These are phyloP conservation scores for Agriopis aurantiaria DNA, from an alignment of 2,888 invertebrate species.

Conservation along the genomic window DNA sequence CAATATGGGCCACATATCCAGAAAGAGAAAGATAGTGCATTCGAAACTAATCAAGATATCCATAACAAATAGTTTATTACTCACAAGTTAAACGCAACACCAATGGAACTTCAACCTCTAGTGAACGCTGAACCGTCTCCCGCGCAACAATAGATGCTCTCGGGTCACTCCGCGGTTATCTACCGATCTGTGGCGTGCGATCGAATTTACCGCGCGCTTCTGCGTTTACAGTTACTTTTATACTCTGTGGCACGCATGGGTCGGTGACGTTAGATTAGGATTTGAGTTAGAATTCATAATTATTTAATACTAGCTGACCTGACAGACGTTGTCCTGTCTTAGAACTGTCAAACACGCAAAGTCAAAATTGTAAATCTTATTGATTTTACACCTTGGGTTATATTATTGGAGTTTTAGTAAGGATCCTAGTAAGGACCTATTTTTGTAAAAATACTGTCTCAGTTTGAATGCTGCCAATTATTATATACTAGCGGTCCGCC, in stretches of 20 bases:
- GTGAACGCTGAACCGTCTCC: constrained; percentile 60
- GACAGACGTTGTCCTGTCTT: too few species aligned
- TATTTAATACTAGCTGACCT: not conserved
- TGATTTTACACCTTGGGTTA: too few species aligned
- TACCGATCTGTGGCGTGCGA: constrained; percentile 72
- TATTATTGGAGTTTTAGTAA: too few species aligned
- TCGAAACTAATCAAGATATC: not conserved
- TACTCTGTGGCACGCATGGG: constrained; percentile 58
- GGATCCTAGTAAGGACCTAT: too few species aligned
- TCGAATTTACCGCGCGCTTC: constrained; percentile 74
- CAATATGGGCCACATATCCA: not conserved
- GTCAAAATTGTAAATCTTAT: too few species aligned
- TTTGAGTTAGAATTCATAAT: not conserved
- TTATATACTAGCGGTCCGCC: too few species aligned
- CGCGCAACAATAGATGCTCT: constrained; percentile 74
- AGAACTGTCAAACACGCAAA: too few species aligned
- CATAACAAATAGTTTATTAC: not conserved
- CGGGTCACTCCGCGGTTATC: constrained; percentile 81
- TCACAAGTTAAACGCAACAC: constrained; percentile 28
- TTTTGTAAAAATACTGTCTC: too few species aligned
- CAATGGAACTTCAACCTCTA: constrained; percentile 37
- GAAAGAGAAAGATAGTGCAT: not conserved
- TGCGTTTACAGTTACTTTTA: constrained; percentile 67
- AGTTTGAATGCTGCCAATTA: too few species aligned
- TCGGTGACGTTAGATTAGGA: not conserved